Conservation (phyloP, 2,888 invertebrate species). For the Herminia tarsipennalis region DNA sequence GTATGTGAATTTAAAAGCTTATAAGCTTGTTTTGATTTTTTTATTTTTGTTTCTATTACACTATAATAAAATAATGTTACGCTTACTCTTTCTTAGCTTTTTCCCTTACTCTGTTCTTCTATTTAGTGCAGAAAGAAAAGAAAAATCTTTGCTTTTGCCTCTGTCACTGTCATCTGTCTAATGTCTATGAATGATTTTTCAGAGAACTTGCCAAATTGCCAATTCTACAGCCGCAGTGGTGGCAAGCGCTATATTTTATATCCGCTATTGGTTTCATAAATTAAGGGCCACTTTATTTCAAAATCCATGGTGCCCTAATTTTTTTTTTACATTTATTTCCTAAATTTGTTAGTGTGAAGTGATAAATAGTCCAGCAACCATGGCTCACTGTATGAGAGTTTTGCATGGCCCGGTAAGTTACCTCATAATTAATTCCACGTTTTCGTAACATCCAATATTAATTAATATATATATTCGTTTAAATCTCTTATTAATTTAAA, state of each 20-base stretch:
- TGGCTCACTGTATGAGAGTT: conserved; percentile 92
- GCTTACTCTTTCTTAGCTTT: no score
- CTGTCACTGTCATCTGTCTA: conserved; percentile 37
- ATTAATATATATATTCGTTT: neutral
- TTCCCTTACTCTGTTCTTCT: no score
- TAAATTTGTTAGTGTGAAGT: conserved; percentile 58
- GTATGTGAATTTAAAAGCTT: neutral
- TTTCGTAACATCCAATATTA: conserved; percentile 19
- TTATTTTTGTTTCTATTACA: no score
- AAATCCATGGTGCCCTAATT: conserved; percentile 75
- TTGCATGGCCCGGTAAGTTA: conserved; percentile 90
- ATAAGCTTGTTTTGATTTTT: no score
- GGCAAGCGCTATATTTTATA: conserved; percentile 39
- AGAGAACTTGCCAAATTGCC: conserved; percentile 45
- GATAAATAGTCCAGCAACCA: conserved; percentile 86
- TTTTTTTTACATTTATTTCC: conserved; percentile 50
- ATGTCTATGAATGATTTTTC: conserved; percentile 12
- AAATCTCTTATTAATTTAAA: conserved; percentile 18
- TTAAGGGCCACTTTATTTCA: conserved; percentile 20
- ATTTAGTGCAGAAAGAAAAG: no score
- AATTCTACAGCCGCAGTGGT: conserved; percentile 56
- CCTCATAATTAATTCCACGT: conserved; percentile 52
- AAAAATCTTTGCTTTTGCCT: no score
- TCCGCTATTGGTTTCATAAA: conserved; percentile 1
- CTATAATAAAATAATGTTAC: no score